Percentiles rank a stretch among this genome's conserved stretches.
These are phyloP conservation scores for Sebastes vulpes DNA, from an alignment of 2,797 vertebrate species.

Conservation along the genomic window DNA sequence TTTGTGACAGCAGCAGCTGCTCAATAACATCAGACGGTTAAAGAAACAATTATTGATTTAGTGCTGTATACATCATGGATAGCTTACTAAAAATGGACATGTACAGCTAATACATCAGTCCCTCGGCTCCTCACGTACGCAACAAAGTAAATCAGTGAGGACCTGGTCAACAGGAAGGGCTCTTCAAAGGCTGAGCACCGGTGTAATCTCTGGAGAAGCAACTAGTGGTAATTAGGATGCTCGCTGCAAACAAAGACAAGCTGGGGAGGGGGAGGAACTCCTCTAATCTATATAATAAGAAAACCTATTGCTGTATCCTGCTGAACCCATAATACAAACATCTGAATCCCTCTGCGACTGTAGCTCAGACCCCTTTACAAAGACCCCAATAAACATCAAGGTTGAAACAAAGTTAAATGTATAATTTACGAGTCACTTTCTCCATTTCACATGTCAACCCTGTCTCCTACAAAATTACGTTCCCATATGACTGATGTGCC, in stretches of 20 bases:
- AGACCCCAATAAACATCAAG: background rate
- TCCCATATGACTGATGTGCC: too few species aligned
- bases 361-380: background rate
- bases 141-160: conserved; percentile 50
- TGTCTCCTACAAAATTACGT: too few species aligned
- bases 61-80: conserved; percentile 42
- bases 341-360: background rate
- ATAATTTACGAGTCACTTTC: background rate
- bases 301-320: conserved; percentile 25
- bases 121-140: conserved; percentile 53
- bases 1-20: conserved; percentile 36
- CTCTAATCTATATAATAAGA: background rate
- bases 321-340: conserved; percentile 7
- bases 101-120: conserved; percentile 39
- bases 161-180: conserved; percentile 70
- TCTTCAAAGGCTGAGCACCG: conserved; percentile 35
- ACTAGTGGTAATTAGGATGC: conserved; percentile 47
- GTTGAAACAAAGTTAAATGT: background rate
- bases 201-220: conserved; percentile 56
- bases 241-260: conserved; percentile 50
- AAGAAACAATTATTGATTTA: conserved; percentile 71
- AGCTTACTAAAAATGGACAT: conserved; percentile 64
- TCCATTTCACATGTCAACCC: background rate
- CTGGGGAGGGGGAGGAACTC: conserved; percentile 14
- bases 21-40: conserved; percentile 52